phyloP scores from a whole-genome alignment of 2,797 vertebrate species.

The Brachyrhaphis roseni region DNA sequence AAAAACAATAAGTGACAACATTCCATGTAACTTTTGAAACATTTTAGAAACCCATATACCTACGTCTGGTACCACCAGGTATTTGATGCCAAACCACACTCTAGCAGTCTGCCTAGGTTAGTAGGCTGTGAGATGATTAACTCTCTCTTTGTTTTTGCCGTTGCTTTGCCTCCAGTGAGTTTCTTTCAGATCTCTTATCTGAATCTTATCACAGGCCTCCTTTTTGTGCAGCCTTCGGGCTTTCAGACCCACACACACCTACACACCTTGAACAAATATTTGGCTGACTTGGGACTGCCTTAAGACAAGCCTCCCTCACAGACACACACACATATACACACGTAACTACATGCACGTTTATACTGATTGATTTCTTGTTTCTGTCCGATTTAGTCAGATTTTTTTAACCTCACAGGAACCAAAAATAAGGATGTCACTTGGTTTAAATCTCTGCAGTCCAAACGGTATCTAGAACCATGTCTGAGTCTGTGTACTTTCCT shows the following conservation, averaged over 20 bases:
- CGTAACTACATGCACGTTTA: constrained; percentile 6
- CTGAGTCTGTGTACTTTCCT: constrained; percentile 71
- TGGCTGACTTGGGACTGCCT: constrained; percentile 62
- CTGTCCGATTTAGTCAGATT: constrained; percentile 4
- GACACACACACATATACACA: constrained; percentile 1
- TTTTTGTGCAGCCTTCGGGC: constrained; percentile 61
- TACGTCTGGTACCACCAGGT: constrained; percentile 69
- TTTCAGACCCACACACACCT: constrained; percentile 70
- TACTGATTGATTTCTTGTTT: constrained; percentile 25
- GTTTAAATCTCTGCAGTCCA: constrained; percentile 52
- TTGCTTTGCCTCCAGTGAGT: constrained; percentile 69
- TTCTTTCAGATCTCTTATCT: constrained; percentile 79
- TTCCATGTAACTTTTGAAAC: constrained; percentile 48
- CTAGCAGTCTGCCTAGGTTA: constrained; percentile 56
- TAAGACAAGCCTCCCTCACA: constrained; percentile 43
- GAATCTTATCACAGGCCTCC: constrained; percentile 74
- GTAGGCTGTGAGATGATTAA: constrained; percentile 77
- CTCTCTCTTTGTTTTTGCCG: constrained; percentile 73
- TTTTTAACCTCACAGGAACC: constrained; percentile 7
- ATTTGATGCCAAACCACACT: constrained; percentile 69
- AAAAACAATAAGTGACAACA: constrained; percentile 46
- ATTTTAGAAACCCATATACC: constrained; percentile 51
- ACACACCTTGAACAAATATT: constrained; percentile 78
- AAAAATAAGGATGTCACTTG: constrained; percentile 23
- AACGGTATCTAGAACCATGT: constrained; percentile 55